A percentile compares a stretch with the other conserved stretches of the same genome.
phyloP scores from a whole-genome alignment of 2,888 invertebrate genomes.

The Polydrusus tereticollis region DNA sequence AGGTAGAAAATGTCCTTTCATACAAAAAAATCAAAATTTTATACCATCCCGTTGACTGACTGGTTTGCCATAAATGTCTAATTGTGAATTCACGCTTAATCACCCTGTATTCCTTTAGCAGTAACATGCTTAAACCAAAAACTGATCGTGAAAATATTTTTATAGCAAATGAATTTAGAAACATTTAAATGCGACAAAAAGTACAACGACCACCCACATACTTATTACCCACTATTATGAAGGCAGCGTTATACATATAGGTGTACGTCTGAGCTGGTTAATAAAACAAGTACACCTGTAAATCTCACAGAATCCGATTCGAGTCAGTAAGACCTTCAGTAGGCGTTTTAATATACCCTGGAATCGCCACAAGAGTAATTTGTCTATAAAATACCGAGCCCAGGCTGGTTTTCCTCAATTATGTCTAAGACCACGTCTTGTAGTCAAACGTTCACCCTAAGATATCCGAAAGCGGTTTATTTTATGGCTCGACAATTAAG shows the following conservation, averaged over 20 bases:
- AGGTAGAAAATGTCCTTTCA: too few species aligned
- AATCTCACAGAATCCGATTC: conserved; percentile 38
- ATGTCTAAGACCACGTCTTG: conserved; percentile 34
- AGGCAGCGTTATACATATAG: conserved; percentile 19
- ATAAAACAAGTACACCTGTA: conserved; percentile 42
- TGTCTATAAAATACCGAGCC: conserved; percentile 42
- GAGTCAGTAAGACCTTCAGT: conserved; percentile 37
- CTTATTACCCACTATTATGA: conserved; percentile 4
- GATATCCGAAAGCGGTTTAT: conserved; percentile 40
- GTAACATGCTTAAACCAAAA: too few species aligned
- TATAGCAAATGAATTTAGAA: neutral
- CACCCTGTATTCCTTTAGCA: too few species aligned
- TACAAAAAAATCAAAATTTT: too few species aligned
- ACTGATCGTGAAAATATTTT: too few species aligned
- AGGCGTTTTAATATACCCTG: conserved; percentile 45
- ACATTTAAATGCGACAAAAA: neutral
- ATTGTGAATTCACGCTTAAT: too few species aligned
- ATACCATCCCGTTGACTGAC: too few species aligned
- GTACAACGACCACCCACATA: conserved; percentile 23
- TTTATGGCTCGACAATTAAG: conserved; percentile 37
- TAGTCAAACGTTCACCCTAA: conserved; percentile 38
- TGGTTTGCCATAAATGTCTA: too few species aligned
- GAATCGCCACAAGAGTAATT: conserved; percentile 44
- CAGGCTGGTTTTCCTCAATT: conserved; percentile 42
- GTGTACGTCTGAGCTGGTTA: conserved; percentile 32